Base-by-base conservation (phyloP, 2,888 invertebrate genomes). In the Acleris cristana region DNA sequence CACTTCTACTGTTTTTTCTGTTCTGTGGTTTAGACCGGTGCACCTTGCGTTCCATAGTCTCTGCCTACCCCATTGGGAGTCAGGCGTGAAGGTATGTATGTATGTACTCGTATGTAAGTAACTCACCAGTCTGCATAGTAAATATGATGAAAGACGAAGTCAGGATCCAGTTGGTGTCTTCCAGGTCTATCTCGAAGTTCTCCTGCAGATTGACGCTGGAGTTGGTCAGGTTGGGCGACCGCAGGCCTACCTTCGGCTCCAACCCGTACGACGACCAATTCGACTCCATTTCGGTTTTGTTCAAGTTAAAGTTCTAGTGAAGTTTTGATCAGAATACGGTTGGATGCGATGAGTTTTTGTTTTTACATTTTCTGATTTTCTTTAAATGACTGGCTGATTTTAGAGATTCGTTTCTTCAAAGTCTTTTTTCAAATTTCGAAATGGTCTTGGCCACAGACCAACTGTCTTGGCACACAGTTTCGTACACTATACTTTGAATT, bases 81-180 rank as follows among this genome's bases (percentile, higher is more conserved):
- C n/a, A n/a, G n/a, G n/a, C n/a, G n/a, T n/a, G n/a, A n/a, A n/a
- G n/a, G n/a, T n/a, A n/a, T n/a, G n/a, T n/a, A n/a, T n/a, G n/a
- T n/a, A n/a, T n/a, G n/a, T n/a, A 34, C 8, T 34, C 10, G 34
- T 26, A 26, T 26, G 10, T 10, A 16, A 19, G 7, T 21, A 49
- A 44, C 78, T 74, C 85, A 96, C 97, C 98, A 71, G 98, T 97
- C 92, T 98, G 98, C 98, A 98, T 98, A 1, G 98, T 98, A 84
- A 98, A 97, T 73, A 98, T 97, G 78, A 98, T 97, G 82, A 98
- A 98, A 0, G 97, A 96, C 61, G 96, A 96, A 0, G 97, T 97
- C 64, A 98, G 92, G 59, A 98, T 96, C 98, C 98, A 98, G 76
- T 96, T 96, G 14, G 97, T 96, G 81, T 98, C 98, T 82, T 97